Evolutionary conservation across 2,797 vertebrate genomes (phyloP).

Genomic region (Pseudochirops corinnae): DNA sequence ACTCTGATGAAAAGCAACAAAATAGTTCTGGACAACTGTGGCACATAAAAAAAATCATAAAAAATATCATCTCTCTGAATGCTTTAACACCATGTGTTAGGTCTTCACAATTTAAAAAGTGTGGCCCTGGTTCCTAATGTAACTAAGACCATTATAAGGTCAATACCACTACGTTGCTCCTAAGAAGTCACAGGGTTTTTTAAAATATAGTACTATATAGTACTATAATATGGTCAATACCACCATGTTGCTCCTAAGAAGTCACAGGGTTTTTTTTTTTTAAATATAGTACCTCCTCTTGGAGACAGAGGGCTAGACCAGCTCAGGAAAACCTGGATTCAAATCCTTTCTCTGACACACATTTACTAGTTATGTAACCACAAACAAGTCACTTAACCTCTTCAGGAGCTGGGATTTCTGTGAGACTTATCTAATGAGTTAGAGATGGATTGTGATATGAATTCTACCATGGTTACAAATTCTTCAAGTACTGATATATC

Average conservation of each 20-base stretch:
- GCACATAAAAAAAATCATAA: background rate
- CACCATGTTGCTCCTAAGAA: too few relatives aligned
- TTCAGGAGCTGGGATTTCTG: background rate
- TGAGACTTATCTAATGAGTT: too few relatives aligned
- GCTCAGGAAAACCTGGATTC: background rate
- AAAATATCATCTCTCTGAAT: background rate
- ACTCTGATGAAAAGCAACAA: constrained; percentile 22
- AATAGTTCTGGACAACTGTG: background rate
- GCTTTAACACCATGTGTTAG: background rate
- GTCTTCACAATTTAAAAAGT: background rate
- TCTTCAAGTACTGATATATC: background rate
- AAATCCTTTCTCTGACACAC: background rate
- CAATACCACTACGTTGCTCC: background rate
- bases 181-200: too few relatives aligned
- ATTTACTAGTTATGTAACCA: background rate
- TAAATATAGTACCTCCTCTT: background rate
- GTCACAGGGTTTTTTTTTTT: too few relatives aligned
- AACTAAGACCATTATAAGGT: background rate
- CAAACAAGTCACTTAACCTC: background rate
- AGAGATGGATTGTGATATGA: background rate
- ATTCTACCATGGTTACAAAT: background rate
- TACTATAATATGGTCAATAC: too few relatives aligned
- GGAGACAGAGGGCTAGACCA: background rate
- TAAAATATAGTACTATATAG: too few relatives aligned
- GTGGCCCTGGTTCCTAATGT: background rate